These are phyloP conservation scores for Malacosoma neustria DNA, from an alignment of 2,888 invertebrate species.

Conservation along the genomic window DNA sequence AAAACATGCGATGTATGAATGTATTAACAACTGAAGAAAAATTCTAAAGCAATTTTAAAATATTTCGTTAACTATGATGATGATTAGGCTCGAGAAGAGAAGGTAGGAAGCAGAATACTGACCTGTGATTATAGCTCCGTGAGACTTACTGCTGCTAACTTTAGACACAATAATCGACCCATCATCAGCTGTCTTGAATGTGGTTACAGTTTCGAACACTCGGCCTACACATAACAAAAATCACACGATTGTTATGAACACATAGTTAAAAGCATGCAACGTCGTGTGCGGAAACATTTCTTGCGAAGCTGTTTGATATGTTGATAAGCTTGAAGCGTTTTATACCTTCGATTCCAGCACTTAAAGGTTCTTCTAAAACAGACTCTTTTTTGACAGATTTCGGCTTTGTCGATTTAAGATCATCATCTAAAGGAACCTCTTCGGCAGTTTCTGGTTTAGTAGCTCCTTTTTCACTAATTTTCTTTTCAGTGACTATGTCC, in stretches of 20 bases:
- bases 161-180: conserved; percentile 68
- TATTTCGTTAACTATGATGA: neutral
- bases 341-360: conserved; percentile 71
- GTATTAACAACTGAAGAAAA: conserved; percentile 24
- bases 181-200: conserved; percentile 65
- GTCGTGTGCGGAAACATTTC: conserved; percentile 41
- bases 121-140: conserved; percentile 79
- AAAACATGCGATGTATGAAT: conserved; percentile 33
- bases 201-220: conserved; percentile 71
- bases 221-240: conserved; percentile 72
- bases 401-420: conserved; percentile 48
- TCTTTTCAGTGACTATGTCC: conserved; percentile 36
- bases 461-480: conserved; percentile 36
- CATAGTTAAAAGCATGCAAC: conserved; percentile 62
- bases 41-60: conserved; percentile 22
- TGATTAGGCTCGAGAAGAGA: conserved; percentile 33
- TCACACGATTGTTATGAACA: conserved; percentile 68
- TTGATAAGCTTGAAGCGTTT: conserved; percentile 9
- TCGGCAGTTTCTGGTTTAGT: conserved; percentile 51
- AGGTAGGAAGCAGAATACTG: conserved; percentile 61
- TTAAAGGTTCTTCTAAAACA: conserved; percentile 54
- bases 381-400: conserved; percentile 60
- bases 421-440: conserved; percentile 48
- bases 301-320: conserved; percentile 55
- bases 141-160: conserved; percentile 77